These are phyloP conservation scores for Gisinianus flammeolus DNA, from an alignment of 2,888 invertebrate species.

Conservation along the genomic window DNA sequence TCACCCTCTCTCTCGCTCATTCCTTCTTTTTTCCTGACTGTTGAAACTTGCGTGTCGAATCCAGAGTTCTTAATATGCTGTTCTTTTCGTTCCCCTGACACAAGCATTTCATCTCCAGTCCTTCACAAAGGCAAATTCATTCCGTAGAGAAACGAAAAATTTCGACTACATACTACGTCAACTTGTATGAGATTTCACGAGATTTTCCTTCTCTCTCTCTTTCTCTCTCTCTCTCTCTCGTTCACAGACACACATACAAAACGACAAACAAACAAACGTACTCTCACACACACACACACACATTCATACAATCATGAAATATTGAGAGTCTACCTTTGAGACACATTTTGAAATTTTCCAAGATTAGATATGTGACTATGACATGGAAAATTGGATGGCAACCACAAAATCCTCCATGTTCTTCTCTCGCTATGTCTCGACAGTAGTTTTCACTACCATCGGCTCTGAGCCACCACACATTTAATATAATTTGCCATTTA, in stretches of 20 bases:
- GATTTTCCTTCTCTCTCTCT: constrained; percentile 12
- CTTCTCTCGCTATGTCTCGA: neutral
- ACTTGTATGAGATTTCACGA: constrained; percentile 13
- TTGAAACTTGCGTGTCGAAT: constrained; percentile 29
- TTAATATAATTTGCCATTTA: constrained; percentile 35
- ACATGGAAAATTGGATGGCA: constrained; percentile 33
- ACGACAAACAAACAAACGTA: too few relatives aligned
- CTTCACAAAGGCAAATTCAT: constrained; percentile 18
- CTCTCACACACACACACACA: neutral
- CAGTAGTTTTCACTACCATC: neutral
- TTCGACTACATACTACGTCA: neutral
- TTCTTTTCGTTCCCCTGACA: constrained; percentile 16
- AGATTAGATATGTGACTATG: neutral
- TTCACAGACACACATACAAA: neutral
- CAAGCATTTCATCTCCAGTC: constrained; percentile 23
- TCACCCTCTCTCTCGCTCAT: neutral
- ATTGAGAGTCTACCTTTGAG: constrained; percentile 20
- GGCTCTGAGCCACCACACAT: neutral
- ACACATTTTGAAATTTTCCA: constrained; percentile 19
- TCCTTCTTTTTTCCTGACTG: constrained; percentile 7
- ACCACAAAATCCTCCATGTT: constrained; percentile 16
- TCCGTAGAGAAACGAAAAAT: neutral
- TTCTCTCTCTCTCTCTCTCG: neutral
- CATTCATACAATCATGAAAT: constrained; percentile 1
- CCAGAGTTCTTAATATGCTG: constrained; percentile 16